phyloP scores from a whole-genome alignment of 2,888 invertebrate species.

The Phania funesta region DNA sequence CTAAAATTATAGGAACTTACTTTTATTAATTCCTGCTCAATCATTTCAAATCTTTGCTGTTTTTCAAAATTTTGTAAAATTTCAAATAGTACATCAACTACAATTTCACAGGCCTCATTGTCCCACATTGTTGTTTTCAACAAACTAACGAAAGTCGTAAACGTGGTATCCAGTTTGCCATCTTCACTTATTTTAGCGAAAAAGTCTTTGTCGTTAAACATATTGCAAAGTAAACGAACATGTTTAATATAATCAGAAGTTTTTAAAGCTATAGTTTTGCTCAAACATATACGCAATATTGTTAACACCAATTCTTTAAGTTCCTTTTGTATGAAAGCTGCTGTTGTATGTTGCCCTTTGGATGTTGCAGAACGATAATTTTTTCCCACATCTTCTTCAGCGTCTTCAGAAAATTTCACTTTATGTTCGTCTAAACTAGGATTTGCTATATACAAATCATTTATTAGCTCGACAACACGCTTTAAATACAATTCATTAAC shows the following conservation, averaged over 20 bases:
- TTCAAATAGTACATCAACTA: slow-evolving; percentile 85
- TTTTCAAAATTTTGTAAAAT: slow-evolving; percentile 82
- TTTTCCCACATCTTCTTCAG: background rate
- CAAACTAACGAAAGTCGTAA: slow-evolving; percentile 72
- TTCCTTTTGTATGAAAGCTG: slow-evolving; percentile 74
- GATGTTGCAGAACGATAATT: background rate
- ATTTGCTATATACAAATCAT: slow-evolving; percentile 74
- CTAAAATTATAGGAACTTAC: slow-evolving; percentile 77
- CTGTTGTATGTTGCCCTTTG: slow-evolving; percentile 59
- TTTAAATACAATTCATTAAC: slow-evolving; percentile 73
- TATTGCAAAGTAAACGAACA: slow-evolving; percentile 82
- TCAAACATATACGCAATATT: slow-evolving; percentile 81
- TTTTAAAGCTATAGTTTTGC: slow-evolving; percentile 81
- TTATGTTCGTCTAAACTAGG: slow-evolving; percentile 81
- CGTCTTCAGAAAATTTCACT: slow-evolving; percentile 81
- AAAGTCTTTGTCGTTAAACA: slow-evolving; percentile 82
- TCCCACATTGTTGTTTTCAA: slow-evolving; percentile 73
- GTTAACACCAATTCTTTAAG: slow-evolving; percentile 74
- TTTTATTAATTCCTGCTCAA: slow-evolving; percentile 82
- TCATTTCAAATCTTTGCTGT: slow-evolving; percentile 82
- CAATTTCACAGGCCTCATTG: slow-evolving; percentile 81
- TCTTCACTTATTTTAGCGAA: slow-evolving; percentile 80
- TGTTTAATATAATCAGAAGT: slow-evolving; percentile 81
- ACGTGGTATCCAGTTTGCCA: slow-evolving; percentile 72
- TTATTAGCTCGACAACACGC: slow-evolving; percentile 80